A percentile compares a stretch with the other conserved stretches of the same genome.
Conservation (phyloP, 2,888 invertebrate species). For the Biston betularia region DNA sequence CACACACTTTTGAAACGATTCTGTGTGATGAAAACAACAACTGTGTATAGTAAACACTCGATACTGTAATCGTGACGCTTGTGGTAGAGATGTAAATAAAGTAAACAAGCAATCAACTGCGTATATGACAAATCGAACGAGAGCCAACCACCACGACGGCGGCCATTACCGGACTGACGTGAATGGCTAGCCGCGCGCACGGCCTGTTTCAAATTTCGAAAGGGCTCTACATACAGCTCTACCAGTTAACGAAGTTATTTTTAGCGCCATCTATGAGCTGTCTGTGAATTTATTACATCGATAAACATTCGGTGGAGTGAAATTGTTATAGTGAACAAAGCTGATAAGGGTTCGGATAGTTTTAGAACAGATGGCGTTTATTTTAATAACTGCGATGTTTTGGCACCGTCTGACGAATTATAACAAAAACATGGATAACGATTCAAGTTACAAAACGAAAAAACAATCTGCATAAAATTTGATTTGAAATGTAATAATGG, state of each 20-base stretch:
- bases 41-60: constrained; percentile 57
- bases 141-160: constrained; percentile 75
- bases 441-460: too few relatives aligned
- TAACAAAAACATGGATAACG: too few relatives aligned
- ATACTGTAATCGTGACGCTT: constrained; percentile 64
- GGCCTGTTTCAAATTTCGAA: constrained; percentile 33
- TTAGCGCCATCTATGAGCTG: constrained; percentile 48
- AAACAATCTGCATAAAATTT: too few relatives aligned
- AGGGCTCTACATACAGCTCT: constrained; percentile 21
- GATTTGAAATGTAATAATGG: too few relatives aligned
- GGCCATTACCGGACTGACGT: constrained; percentile 82
- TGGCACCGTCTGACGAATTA: too few relatives aligned
- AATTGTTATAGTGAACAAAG: too few relatives aligned
- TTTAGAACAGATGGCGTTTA: background rate
- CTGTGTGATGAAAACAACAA: constrained; percentile 35
- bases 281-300: background rate
- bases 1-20: constrained; percentile 34
- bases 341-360: background rate
- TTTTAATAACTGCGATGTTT: background rate
- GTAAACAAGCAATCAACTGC: constrained; percentile 80
- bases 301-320: background rate
- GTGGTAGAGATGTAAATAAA: constrained; percentile 75
- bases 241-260: background rate
- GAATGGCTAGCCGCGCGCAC: constrained; percentile 28
- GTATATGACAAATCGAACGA: constrained; percentile 53